Conservation (phyloP, 1,140 invertebrate species). For the Cepaea nemoralis region DNA sequence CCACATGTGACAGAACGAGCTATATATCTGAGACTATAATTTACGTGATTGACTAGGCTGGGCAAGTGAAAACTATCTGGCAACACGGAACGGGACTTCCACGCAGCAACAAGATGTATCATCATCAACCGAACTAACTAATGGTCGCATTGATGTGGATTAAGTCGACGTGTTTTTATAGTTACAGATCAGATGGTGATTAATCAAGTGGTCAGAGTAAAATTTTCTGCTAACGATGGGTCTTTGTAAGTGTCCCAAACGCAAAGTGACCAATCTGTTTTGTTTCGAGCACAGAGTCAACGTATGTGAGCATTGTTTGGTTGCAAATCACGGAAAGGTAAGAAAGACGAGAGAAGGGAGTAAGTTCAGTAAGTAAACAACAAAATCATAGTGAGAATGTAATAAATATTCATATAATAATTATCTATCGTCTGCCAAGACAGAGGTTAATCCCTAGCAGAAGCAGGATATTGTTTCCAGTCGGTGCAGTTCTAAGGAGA, state of each 20-base stretch:
- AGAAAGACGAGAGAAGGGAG: slow-evolving; percentile 46
- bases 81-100: slow-evolving; percentile 44
- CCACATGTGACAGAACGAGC: no score
- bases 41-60: no score
- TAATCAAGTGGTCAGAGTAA: background rate
- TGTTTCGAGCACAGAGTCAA: slow-evolving; percentile 98
- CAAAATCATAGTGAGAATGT: background rate
- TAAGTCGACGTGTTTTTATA: background rate
- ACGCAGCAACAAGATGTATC: slow-evolving; percentile 43
- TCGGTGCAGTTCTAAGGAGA: no score
- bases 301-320: slow-evolving; percentile 98
- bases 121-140: background rate
- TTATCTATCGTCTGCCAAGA: background rate
- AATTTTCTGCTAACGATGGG: slow-evolving; percentile 80
- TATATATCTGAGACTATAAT: no score
- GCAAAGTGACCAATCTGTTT: slow-evolving; percentile 96
- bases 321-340: slow-evolving; percentile 94
- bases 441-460: background rate
- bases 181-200: background rate
- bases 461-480: no score
- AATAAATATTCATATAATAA: background rate
- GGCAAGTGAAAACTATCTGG: no score
- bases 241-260: slow-evolving; percentile 96
- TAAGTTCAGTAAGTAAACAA: background rate
- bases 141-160: background rate